Conservation (phyloP, 2,888 invertebrate genomes). For the Tetrapedia diversipes region DNA sequence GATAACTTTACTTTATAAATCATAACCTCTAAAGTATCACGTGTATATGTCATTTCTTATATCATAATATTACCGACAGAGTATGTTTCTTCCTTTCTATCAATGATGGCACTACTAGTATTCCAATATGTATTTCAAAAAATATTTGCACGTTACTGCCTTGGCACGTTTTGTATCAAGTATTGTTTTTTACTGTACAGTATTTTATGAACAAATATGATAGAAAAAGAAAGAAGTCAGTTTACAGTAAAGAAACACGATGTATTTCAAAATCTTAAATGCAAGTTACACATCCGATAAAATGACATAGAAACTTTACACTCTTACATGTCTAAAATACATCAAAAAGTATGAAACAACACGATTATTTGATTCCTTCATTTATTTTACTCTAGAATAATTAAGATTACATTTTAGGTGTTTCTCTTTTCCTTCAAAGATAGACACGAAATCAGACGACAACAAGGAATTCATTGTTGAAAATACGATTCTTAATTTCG, state of each 20-base stretch:
- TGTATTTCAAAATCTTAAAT: too few species aligned
- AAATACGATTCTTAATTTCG: conserved; percentile 20
- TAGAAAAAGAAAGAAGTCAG: too few species aligned
- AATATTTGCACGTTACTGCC: background rate
- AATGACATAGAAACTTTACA: too few species aligned
- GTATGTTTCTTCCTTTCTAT: background rate
- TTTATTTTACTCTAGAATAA: too few species aligned
- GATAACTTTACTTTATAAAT: background rate
- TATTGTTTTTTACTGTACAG: too few species aligned
- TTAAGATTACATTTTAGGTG: background rate
- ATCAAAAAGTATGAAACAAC: too few species aligned
- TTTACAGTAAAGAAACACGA: too few species aligned
- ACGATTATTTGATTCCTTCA: too few species aligned
- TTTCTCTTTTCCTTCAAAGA: background rate
- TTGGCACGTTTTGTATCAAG: background rate
- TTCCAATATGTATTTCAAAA: conserved; percentile 16
- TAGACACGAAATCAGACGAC: background rate
- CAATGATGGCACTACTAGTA: conserved; percentile 56
- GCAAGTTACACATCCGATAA: too few species aligned
- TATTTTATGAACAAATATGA: background rate
- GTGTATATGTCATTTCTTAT: background rate
- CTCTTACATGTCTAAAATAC: too few species aligned
- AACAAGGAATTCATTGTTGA: background rate
- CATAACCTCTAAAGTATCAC: conserved; percentile 37
- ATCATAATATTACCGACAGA: conserved; percentile 46